Conservation (phyloP, 2,113 vertebrate genomes). For the Sakesphorus luctuosus region DNA sequence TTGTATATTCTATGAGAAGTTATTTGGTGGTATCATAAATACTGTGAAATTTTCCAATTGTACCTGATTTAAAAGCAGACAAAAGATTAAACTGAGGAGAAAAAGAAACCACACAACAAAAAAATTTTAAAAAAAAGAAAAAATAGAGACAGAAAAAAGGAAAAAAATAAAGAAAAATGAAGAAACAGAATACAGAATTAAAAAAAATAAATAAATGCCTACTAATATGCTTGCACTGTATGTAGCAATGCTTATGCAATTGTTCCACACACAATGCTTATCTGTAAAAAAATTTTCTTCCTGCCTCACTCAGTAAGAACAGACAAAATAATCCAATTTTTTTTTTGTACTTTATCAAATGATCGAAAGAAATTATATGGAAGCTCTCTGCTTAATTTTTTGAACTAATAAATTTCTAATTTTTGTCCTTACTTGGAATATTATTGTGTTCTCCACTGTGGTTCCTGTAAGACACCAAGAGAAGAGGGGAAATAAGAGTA, state of each 20-base stretch:
- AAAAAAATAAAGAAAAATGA: accelerated
- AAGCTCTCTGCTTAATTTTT: not conserved
- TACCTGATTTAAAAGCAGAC: not conserved
- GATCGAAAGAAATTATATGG: not conserved
- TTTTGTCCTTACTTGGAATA: not conserved
- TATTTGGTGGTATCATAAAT: not conserved
- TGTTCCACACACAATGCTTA: not conserved
- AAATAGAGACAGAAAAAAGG: not conserved
- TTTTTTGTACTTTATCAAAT: not conserved
- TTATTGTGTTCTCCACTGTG: not conserved
- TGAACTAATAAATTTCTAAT: not conserved
- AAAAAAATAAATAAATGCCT: not conserved
- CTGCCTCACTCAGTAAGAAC: not conserved
- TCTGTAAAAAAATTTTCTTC: not conserved
- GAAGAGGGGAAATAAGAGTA: not conserved
- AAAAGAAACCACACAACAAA: accelerated
- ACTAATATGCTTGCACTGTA: not conserved
- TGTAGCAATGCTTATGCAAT: not conserved
- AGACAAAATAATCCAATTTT: not conserved
- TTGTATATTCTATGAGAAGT: not conserved
- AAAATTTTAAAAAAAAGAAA: not conserved
- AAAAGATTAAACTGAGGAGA: not conserved
- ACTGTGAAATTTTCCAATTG: not conserved
- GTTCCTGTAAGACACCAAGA: not conserved
- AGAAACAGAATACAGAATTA: not conserved